These are phyloP conservation scores for Lepilemur ruficaudatus DNA, from an alignment of 2,797 vertebrate species.

Conservation along the genomic window DNA sequence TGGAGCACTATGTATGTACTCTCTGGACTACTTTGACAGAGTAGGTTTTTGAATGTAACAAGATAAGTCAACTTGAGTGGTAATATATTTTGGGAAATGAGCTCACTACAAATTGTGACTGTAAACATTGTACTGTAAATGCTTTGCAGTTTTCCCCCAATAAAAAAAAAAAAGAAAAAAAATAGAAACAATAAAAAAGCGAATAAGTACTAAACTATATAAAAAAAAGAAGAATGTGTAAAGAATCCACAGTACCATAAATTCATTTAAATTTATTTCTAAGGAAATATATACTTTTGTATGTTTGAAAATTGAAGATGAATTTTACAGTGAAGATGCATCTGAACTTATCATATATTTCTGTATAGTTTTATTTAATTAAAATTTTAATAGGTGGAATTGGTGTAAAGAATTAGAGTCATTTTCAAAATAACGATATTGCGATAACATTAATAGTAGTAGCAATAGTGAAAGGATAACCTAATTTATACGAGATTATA, in stretches of 20 bases:
- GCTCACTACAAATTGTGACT: too few relatives aligned
- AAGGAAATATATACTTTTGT: not conserved
- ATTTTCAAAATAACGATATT: not conserved
- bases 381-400: not conserved
- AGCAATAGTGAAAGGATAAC: rapidly evolving
- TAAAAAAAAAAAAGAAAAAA: too few relatives aligned
- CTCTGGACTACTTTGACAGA: too few relatives aligned
- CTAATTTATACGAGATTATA: not conserved
- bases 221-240: not conserved
- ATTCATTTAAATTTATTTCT: not conserved
- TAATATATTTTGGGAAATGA: too few relatives aligned
- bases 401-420: not conserved
- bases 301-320: not conserved
- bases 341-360: not conserved
- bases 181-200: too few relatives aligned
- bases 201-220: too few relatives aligned
- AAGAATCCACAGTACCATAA: not conserved
- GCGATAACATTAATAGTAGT: rapidly evolving
- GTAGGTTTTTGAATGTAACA: too few relatives aligned
- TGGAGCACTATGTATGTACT: too few relatives aligned
- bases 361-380: not conserved
- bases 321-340: not conserved
- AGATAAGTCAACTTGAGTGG: too few relatives aligned
- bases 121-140: too few relatives aligned
- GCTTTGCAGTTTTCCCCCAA: too few relatives aligned